phyloP scores from a whole-genome alignment of 2,797 vertebrate genomes.

The Pseudochromis fuscus region DNA sequence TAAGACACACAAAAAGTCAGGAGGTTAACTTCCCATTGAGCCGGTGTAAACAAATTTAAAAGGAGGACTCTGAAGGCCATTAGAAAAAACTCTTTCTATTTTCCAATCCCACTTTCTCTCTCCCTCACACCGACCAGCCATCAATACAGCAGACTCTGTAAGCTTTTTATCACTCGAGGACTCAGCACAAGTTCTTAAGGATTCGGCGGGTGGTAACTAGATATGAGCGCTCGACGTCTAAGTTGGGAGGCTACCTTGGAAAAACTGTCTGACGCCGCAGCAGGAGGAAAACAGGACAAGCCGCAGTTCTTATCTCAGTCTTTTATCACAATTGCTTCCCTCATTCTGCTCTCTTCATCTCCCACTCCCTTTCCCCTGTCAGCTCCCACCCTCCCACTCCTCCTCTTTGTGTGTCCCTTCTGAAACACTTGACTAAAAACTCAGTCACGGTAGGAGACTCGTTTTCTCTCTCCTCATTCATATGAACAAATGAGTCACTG shows the following conservation, averaged over 20 bases:
- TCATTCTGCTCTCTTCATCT: no score
- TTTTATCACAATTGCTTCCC: constrained; percentile 48
- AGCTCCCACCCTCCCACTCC: constrained; percentile 21
- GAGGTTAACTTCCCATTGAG: constrained; percentile 19
- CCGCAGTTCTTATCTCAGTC: constrained; percentile 39
- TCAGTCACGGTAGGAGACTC: constrained; percentile 31
- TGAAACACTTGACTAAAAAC: constrained; percentile 45
- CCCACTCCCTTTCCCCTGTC: constrained; percentile 26
- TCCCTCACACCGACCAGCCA: constrained; percentile 22
- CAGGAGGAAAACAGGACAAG: constrained; percentile 37
- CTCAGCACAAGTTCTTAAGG: constrained; percentile 44
- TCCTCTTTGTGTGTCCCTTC: constrained; percentile 35
- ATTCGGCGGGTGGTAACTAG: constrained; percentile 38
- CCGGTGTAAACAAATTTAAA: constrained; percentile 19
- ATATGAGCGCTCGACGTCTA: constrained; percentile 37
- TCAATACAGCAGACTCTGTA: constrained; percentile 13
- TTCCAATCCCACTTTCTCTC: background rate
- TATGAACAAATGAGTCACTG: constrained; percentile 55
- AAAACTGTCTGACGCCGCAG: constrained; percentile 31
- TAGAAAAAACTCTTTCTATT: constrained; percentile 4
- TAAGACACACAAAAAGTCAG: background rate
- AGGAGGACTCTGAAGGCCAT: constrained; percentile 5
- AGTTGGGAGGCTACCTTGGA: constrained; percentile 41
- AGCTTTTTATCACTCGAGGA: constrained; percentile 54
- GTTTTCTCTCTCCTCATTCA: constrained; percentile 14